These are phyloP conservation scores for Apodemus sylvaticus DNA, from an alignment of 2,113 vertebrate genomes.

Conservation along the genomic window DNA sequence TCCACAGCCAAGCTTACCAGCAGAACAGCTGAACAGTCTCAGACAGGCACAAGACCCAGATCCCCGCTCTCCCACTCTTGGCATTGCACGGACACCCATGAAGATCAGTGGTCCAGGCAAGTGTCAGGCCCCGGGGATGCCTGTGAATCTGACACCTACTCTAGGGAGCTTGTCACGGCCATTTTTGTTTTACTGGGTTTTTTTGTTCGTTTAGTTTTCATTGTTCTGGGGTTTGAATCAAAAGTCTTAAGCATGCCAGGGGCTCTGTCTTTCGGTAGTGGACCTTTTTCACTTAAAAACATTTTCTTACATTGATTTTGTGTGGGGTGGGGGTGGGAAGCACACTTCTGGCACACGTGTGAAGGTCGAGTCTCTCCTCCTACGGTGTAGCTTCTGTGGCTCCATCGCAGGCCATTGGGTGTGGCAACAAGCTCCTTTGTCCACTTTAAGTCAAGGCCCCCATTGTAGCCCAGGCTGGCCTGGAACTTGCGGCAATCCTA, in stretches of 20 bases:
- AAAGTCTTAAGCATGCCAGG: not conserved
- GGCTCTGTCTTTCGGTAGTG: not conserved
- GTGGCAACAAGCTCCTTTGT: not conserved
- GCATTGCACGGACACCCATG: constrained; percentile 91
- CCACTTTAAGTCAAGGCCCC: not conserved
- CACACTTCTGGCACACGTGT: not conserved
- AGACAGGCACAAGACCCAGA: constrained; percentile 80
- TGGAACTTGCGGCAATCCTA: not conserved
- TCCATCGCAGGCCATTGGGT: not conserved
- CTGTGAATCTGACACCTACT: not conserved
- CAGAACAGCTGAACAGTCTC: not conserved
- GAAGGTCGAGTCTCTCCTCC: not conserved
- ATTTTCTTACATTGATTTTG: not conserved
- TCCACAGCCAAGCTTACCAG: constrained; percentile 43
- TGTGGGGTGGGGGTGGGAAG: not conserved
- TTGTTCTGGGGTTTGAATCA: not conserved
- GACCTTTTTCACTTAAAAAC: not conserved
- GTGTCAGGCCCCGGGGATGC: not conserved
- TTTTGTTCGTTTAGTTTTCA: not conserved
- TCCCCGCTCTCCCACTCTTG: constrained; percentile 92
- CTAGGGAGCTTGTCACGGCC: not conserved
- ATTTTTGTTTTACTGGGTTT: not conserved
- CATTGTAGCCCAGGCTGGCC: not conserved
- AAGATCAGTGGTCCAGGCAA: constrained; percentile 88
- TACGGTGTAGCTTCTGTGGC: not conserved